Conservation (phyloP, 2,113 vertebrate species). For the Tragulus kanchil region DNA sequence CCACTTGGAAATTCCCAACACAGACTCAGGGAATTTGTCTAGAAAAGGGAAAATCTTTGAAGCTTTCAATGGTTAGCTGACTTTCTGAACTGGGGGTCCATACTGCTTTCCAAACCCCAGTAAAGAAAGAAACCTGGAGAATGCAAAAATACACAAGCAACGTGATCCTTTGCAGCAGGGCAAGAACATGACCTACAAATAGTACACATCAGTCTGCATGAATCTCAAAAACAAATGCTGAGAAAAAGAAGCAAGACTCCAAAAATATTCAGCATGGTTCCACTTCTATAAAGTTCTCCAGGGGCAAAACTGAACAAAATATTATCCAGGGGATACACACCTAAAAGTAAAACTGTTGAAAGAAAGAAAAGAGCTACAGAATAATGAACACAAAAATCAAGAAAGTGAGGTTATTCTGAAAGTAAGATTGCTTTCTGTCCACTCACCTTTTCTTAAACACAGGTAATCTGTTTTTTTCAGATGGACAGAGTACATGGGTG, state of each 20-base stretch:
- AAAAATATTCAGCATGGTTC: background rate
- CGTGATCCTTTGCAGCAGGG: background rate
- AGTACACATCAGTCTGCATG: background rate
- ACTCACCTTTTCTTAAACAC: background rate
- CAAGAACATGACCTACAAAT: background rate
- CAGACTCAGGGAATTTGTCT: background rate
- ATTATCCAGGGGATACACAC: background rate
- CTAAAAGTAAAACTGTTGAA: background rate
- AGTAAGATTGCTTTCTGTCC: too few relatives aligned
- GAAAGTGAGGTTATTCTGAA: background rate
- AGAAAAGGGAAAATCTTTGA: background rate
- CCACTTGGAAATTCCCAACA: background rate
- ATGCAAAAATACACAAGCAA: background rate
- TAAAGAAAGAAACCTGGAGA: background rate
- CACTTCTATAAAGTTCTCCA: background rate
- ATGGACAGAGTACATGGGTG: background rate
- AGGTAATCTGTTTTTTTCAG: background rate
- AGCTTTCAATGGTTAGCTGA: background rate
- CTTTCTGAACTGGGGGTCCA: background rate
- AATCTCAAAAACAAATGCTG: background rate
- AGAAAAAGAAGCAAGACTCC: background rate
- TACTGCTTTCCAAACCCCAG: background rate
- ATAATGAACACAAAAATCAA: background rate
- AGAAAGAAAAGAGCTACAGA: background rate
- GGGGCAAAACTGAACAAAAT: background rate